These are phyloP conservation scores for Periparus ater DNA, from an alignment of 2,797 vertebrate genomes.

Conservation along the genomic window DNA sequence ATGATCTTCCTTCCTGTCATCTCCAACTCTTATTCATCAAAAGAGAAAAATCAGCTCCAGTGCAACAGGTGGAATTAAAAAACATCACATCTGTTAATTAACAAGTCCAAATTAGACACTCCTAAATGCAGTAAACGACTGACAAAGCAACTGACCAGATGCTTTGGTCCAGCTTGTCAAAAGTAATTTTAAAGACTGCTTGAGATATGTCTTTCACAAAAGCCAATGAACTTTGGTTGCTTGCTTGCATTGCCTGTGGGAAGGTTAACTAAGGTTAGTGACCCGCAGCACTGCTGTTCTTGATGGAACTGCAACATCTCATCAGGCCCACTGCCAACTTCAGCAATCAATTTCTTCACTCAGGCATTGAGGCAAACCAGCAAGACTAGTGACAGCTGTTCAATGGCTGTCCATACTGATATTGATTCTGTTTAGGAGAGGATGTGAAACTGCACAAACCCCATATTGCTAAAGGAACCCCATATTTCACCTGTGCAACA, in stretches of 20 bases:
- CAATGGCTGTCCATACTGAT: neutral
- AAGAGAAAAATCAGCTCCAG: neutral
- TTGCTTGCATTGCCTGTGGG: neutral
- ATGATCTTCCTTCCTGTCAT: neutral
- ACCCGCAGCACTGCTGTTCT: neutral
- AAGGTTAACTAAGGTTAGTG: neutral
- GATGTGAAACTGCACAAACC: neutral
- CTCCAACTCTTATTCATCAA: neutral
- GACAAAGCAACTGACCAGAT: neutral
- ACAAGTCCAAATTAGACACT: neutral
- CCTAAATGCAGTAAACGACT: neutral
- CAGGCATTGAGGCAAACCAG: neutral
- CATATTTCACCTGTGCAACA: conserved; percentile 90
- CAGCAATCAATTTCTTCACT: neutral
- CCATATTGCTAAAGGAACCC: neutral
- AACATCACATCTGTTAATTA: neutral
- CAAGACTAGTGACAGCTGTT: neutral
- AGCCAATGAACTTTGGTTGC: neutral
- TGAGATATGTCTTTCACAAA: neutral
- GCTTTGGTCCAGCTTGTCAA: neutral
- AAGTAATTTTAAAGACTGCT: neutral
- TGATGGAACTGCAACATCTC: neutral
- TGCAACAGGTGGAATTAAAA: neutral
- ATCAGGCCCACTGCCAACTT: neutral
- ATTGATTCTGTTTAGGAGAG: neutral